Base-by-base conservation (phyloP, 2,888 invertebrate genomes). In the Norana najaformis region DNA sequence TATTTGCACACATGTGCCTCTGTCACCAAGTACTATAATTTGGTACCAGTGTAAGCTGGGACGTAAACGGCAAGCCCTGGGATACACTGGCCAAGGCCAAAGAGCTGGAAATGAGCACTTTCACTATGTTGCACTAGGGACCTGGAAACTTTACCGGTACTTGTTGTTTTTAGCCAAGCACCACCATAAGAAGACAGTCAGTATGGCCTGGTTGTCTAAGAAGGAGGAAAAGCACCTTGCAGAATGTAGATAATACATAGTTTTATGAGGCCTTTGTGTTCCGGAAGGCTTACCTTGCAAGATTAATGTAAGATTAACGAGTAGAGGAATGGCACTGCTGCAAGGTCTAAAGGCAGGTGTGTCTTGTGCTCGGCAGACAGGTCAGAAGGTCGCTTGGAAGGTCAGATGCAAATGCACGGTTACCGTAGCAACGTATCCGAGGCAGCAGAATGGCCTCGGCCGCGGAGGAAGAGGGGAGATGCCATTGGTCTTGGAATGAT, bases 271-370 rank as follows among this genome's bases (percentile, higher is more conserved):
- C n/a, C n/a, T 69, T 30, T 69, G 30, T 69, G 69, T 69, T 69
- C 69, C 69, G n/a, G n/a, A n/a, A 69, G 69, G 69, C n/a, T n/a
- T 69, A 69, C 6, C n/a, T 69, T 69, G 69, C n/a, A 69, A 69
- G 69, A 69, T 69, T 69, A 69, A 69, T 69, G 69, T n/a, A 69
- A 69, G 69, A 69, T 69, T 69, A 69, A 69, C n/a, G 69, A 69
- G 30, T 69, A 69, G 69, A 30, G 30, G 69, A 69, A 69, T 69
- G 69, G 30, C 69, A 69, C 69, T 16, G 69, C 69, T n/a, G 69
- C 69, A 13, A 69, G 69, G n/a, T n/a, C 30, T n/a, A 13, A n/a
- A 69, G 69, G 30, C 69, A 69, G 69, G 69, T 69, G n/a, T 69
- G 30, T 4, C 69, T 5, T 69, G 30, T 13, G 69, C n/a, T 69